Evolutionary conservation across 2,113 vertebrate genomes (phyloP).

Genomic region (Pipra filicauda): DNA sequence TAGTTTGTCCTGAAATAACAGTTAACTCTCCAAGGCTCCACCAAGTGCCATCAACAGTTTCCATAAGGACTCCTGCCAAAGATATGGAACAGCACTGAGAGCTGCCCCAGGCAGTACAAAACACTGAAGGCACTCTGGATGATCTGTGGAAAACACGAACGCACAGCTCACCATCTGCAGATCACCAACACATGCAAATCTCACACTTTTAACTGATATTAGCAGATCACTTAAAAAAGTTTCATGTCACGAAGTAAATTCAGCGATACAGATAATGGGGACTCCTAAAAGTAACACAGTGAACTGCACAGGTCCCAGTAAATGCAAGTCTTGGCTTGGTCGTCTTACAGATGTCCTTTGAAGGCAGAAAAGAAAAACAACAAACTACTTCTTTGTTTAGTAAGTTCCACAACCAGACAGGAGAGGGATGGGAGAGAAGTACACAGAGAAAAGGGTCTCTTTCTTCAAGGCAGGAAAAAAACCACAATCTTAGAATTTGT

Average conservation of each 20-base stretch:
- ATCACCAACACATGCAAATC: neutral
- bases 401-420: neutral
- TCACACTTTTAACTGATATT: neutral
- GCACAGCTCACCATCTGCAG: neutral
- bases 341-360: neutral
- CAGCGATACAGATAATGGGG: neutral
- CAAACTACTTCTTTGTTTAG: neutral
- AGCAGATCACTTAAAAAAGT: neutral
- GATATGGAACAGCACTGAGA: fast-evolving
- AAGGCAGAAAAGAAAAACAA: neutral
- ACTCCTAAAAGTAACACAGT: neutral
- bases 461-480: neutral
- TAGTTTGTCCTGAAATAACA: neutral
- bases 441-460: neutral
- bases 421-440: neutral
- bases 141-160: neutral
- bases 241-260: neutral
- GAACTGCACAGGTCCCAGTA: neutral
- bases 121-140: neutral
- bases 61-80: neutral
- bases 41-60: neutral
- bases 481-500: fast-evolving
- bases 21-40: neutral
- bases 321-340: neutral
- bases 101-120: neutral